These are phyloP conservation scores for Metallyticus violacea DNA, from an alignment of 2,888 invertebrate genomes.

Conservation along the genomic window DNA sequence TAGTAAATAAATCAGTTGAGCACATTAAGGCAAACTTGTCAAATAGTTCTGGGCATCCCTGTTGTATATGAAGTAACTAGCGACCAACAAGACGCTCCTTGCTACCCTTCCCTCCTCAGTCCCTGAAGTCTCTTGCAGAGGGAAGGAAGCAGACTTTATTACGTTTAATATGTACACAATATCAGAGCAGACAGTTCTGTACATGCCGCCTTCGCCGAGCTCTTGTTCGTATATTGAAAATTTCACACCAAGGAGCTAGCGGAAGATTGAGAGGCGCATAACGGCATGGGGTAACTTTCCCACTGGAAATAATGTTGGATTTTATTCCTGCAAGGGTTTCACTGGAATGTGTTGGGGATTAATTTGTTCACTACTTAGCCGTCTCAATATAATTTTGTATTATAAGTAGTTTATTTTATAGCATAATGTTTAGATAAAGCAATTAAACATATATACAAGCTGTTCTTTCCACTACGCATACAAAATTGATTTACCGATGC, in stretches of 20 bases:
- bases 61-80: slow-evolving; percentile 15
- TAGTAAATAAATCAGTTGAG: too few species aligned
- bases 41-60: not conserved
- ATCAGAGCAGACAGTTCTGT: slow-evolving; percentile 3
- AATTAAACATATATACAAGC: too few species aligned
- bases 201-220: not conserved
- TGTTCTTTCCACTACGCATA: too few species aligned
- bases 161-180: slow-evolving; percentile 28
- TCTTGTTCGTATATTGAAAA: slow-evolving; percentile 21
- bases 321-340: not conserved
- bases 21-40: not conserved
- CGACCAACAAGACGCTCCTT: slow-evolving; percentile 9
- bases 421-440: not conserved
- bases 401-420: not conserved
- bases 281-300: not conserved
- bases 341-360: not conserved
- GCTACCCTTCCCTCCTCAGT: not conserved
- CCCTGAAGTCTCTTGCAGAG: not conserved
- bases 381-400: not conserved
- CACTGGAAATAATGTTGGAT: not conserved
- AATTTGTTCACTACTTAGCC: not conserved
- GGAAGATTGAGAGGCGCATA: slow-evolving; percentile 6
- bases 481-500: too few species aligned
- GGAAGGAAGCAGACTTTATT: slow-evolving; percentile 17
- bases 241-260: slow-evolving; percentile 18